Base-by-base conservation (phyloP, 2,797 vertebrate species). In the Sebastes nivosus region DNA sequence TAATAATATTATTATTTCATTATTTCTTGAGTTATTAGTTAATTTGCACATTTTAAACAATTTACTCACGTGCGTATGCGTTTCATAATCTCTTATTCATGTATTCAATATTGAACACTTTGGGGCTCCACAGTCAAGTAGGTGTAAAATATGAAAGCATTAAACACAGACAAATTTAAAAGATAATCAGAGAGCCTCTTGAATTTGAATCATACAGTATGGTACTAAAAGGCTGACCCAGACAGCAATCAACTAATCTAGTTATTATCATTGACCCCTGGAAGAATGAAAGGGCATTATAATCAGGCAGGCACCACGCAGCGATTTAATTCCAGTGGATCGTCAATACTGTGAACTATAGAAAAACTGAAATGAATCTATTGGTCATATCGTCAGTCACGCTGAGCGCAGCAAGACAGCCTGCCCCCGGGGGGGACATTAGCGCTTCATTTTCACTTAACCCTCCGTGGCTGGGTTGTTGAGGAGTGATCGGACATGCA, bases 191-290 rank as follows among this genome's bases (percentile, higher is more conserved):
- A 34, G 58, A 64, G 18, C 42, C 30, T 81, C 68, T 78, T 67
- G 64, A 77, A 16, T 82, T 79, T 80, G 22, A 83, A 36, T 77
- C 63, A 18, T 54, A 60, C 34, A 61, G 25, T 34, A 24, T 60
- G 27, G n/a, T 27, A 42, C 22, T 29, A 34, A 86, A 75, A 74
- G 60, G 9, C 59, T 59, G 75, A 85, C 71, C 75, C 72, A 71
- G 52, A 72, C 52, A 72, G 60, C 67, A 80, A 74, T 89, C 66
- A 75, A 13, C 54, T 72, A 52, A 85, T 88, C 67, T 67, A 55
- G 42, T 84, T 78, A 85, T 89, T 80, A 84, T 85, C 74, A 73
- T 54, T 90, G 91, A 92, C 82, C 88, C 77, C 79, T 85, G 73
- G 34, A 58, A 68, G 73, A 86, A 80, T 54, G 57, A 80, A 67